Evolutionary conservation across 1,140 invertebrate species (phyloP), one percentile per base, ranked within the genome.

Genomic region (Zaprionus taronus): DNA sequence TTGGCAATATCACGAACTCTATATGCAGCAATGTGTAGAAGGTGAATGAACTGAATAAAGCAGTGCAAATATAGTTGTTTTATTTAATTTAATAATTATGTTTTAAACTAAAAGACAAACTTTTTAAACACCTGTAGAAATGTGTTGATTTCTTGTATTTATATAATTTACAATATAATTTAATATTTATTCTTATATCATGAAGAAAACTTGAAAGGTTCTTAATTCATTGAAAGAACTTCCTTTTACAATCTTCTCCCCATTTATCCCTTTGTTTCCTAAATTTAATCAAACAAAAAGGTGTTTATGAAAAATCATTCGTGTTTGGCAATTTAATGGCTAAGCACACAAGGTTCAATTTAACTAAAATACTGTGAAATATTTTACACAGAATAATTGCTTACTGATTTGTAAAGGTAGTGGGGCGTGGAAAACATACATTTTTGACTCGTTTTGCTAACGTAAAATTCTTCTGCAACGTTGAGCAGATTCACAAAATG

Each of bases 271-370:
- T 28, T 14, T 22, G 7, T 3, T 60, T 26, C 28, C 34, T 12
- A 9, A 67, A n/a, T 49, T 49, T 12, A 26, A 58, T n/a, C 34
- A 15, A 41, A 15, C 41, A 26, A 55, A 41, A 67, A 7, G 28
- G 26, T 15, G 28, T 69, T 74, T 56, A 11, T 11, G 4, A 17
- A 41, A 70, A 75, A 49, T 66, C 15, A 61, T 70, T 60, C 62
- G 38, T 74, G 62, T 11, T 47, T 34, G 62, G 51, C 66, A 75
- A 79, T 79, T 83, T 75, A 83, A 79, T 67, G 58, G 62, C 44
- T 20, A 36, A 75, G 63, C 26, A 56, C n/a, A 56, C 53, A 31
- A 28, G 12, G 15, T 56, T 31, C 24, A 56, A 26, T 56, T 15
- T 31, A 31, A 56, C 14, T 56, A 17, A 56, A 56, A 56, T 7